Conservation (phyloP, 2,797 vertebrate genomes). For the Prunella strophiata region DNA sequence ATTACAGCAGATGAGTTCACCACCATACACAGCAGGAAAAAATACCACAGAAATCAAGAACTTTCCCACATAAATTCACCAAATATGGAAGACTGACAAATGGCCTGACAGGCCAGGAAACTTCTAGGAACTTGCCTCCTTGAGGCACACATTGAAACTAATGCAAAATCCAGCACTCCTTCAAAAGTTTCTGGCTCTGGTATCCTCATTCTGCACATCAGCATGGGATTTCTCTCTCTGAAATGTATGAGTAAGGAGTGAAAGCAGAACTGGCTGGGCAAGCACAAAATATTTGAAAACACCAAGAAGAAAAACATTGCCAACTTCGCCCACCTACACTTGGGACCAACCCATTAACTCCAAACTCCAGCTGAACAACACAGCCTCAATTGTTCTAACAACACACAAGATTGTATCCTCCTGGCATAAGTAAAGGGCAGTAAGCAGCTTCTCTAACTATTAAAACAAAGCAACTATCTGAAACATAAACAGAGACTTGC, state of each 20-base stretch:
- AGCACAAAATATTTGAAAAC: constrained; percentile 53
- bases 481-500: not conserved
- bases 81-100: not conserved
- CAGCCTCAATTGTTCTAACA: constrained; percentile 14
- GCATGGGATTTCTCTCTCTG: constrained; percentile 25
- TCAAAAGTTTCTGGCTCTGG: constrained; percentile 6
- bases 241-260: constrained; percentile 35
- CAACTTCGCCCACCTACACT: constrained; percentile 36
- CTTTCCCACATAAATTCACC: constrained; percentile 13
- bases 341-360: constrained; percentile 49
- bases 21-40: not conserved
- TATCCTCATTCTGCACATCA: constrained; percentile 18
- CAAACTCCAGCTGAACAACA: constrained; percentile 29
- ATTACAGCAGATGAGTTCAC: not conserved
- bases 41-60: not conserved
- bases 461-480: constrained; percentile 8
- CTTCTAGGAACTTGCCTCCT: not conserved
- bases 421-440: constrained; percentile 2
- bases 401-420: not conserved
- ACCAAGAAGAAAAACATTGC: not conserved
- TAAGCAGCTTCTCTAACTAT: not conserved
- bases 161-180: constrained; percentile 24
- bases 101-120: not conserved
- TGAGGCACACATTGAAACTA: not conserved
- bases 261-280: constrained; percentile 50